Evolutionary conservation across 2,888 invertebrate species (phyloP).

Genomic region (Galeruca laticollis): DNA sequence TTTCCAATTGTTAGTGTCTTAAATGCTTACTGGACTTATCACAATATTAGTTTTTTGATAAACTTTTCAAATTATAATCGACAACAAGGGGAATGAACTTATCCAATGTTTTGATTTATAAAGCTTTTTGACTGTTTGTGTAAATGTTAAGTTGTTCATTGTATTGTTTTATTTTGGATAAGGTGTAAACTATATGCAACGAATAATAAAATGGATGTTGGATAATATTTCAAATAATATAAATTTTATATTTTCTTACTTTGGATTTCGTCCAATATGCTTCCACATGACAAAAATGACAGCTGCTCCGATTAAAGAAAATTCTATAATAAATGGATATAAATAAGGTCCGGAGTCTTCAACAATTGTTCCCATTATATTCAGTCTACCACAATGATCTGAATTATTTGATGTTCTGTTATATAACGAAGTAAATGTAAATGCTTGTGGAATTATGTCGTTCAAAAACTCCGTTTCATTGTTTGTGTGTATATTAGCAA

Average conservation of each 20-base stretch:
- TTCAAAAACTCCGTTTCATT: slow-evolving; percentile 60
- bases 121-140: too few species aligned
- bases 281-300: slow-evolving; percentile 98
- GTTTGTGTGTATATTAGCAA: slow-evolving; percentile 46
- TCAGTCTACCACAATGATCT: slow-evolving; percentile 81
- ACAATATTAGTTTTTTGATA: too few species aligned
- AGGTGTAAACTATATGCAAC: too few species aligned
- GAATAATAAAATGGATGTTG: too few species aligned
- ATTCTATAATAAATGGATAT: slow-evolving; percentile 96
- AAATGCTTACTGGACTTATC: too few species aligned
- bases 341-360: slow-evolving; percentile 94
- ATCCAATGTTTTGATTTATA: too few species aligned
- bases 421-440: slow-evolving; percentile 44
- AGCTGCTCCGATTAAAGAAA: slow-evolving; percentile 94
- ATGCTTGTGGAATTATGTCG: slow-evolving; percentile 62
- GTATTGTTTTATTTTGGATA: too few species aligned
- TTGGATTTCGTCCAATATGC: slow-evolving; percentile 90
- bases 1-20: too few species aligned
- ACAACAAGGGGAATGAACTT: too few species aligned
- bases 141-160: too few species aligned
- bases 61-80: too few species aligned
- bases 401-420: slow-evolving; percentile 65
- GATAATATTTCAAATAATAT: not conserved
- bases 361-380: slow-evolving; percentile 93
- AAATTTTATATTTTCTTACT: slow-evolving; percentile 67